Percentiles rank a stretch among this genome's conserved stretches.
phyloP scores from a whole-genome alignment of 1,140 invertebrate species.

The Drosophila eugracilis region DNA sequence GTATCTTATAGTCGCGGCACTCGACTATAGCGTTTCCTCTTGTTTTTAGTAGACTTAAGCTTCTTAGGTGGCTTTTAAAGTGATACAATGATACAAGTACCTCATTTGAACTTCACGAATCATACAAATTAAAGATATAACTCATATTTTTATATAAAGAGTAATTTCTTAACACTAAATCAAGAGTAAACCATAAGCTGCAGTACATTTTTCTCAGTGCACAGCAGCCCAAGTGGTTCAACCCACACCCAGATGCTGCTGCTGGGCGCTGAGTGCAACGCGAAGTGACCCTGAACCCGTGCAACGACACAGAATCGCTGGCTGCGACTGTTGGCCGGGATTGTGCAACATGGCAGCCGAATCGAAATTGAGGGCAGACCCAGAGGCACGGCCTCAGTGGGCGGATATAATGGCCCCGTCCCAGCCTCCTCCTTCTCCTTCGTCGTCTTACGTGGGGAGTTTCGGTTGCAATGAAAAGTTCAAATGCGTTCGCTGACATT shows the following conservation, averaged over 20 bases:
- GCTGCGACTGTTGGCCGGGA: slow-evolving; percentile 38
- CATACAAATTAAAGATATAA: no score
- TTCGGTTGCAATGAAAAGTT: slow-evolving; percentile 62
- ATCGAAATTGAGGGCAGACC: slow-evolving; percentile 30
- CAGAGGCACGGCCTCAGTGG: slow-evolving; percentile 33
- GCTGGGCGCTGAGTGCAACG: slow-evolving; percentile 51
- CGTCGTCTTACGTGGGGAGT: slow-evolving; percentile 38
- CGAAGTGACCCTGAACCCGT: slow-evolving; percentile 73
- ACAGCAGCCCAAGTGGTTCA: slow-evolving; percentile 29
- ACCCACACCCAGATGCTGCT: slow-evolving; percentile 40
- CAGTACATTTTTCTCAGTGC: slow-evolving; percentile 8
- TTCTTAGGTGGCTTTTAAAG: no score
- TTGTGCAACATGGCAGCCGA: slow-evolving; percentile 56
- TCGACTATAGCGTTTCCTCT: no score
- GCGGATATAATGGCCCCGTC: slow-evolving; percentile 23
- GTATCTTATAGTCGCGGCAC: no score
- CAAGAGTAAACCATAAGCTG: no score
- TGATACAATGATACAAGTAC: no score
- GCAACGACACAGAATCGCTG: slow-evolving; percentile 64
- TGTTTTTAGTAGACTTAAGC: no score
- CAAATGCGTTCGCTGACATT: slow-evolving; percentile 78
- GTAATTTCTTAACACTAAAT: no score
- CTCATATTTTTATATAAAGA: no score
- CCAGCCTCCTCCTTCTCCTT: not conserved
- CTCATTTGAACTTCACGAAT: no score